A percentile compares a stretch with the other conserved stretches of the same genome.
These are phyloP conservation scores for Lamellibrachia satsuma DNA, from an alignment of 2,888 invertebrate genomes.

Conservation along the genomic window DNA sequence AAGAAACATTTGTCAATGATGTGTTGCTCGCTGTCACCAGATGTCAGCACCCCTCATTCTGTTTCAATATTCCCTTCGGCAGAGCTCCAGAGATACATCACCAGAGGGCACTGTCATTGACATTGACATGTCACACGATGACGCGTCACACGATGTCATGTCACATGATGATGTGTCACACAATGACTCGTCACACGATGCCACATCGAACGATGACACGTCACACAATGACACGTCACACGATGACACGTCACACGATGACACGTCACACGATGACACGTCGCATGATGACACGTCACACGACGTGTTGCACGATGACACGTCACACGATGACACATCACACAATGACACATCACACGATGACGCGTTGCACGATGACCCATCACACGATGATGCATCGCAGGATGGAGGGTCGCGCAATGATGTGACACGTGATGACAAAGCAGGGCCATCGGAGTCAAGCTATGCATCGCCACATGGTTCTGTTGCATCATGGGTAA, in stretches of 20 bases:
- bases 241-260: not conserved
- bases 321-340: not conserved
- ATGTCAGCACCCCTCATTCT: not conserved
- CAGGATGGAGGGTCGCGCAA: no score
- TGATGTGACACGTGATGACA: not conserved
- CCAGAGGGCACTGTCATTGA: not conserved
- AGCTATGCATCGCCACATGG: not conserved
- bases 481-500: not conserved
- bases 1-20: not conserved
- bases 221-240: not conserved
- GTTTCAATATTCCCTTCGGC: not conserved
- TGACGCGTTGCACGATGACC: no score
- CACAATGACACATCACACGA: no score
- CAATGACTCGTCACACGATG: not conserved
- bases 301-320: not conserved
- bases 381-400: not conserved
- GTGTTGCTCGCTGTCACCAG: not conserved
- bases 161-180: not conserved
- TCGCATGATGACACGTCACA: not conserved
- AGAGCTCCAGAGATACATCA: slow-evolving; percentile 3
- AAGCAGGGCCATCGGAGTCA: not conserved
- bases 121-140: not conserved
- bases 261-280: not conserved
- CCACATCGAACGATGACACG: no score
- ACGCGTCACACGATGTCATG: not conserved